Evolutionary conservation across 2,888 invertebrate genomes (phyloP), one percentile per base, ranked within the genome.

Genomic region (Ctena decussata): DNA sequence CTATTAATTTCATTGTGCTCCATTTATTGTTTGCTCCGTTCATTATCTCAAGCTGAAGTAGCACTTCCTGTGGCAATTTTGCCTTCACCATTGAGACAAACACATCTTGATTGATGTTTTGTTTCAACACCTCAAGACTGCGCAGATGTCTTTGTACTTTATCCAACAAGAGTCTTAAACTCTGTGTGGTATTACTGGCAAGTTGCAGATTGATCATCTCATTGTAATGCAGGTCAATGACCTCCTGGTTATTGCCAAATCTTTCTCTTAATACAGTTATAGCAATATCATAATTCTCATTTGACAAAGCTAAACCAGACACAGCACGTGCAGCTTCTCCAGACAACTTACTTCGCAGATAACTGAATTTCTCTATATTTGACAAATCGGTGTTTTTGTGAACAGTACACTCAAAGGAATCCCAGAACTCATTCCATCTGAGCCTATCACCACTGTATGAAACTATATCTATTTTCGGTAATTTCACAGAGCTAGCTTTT

Each of bases 231-330:
- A 73, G 35, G 53, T 84, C 77, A 65, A 80, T 74, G 6, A 80
- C 71, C 24, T 80, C 77, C n/a, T 84, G 84, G 18, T 32, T 73
- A n/a, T 78, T 74, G 24, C 78, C 82, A 57, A 78, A 82, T 69
- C 78, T 30, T 35, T 78, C 75, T 57, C 35, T 27, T 6, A 82
- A 57, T 39, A 65, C 71, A 12, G 6, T n/a, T 27, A 78, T n/a
- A 35, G 81, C 84, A 2, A 84, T 65, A 27, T 77, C 49, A 37
- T 80, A 81, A 73, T 81, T 84, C 35, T 84, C 84, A 71, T 72
- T 72, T 49, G 84, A 53, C 53, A 84, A 41, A 41, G 84, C 44
- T 69, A 80, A 53, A 46, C 85, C 81, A 1, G 65, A 70, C 35
- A 75, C 35, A 30, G 77, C n/a, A n/a, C n/a, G n/a, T n/a, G n/a